Percentiles rank a stretch among this genome's conserved stretches.
Evolutionary conservation across 1,140 invertebrate genomes (phyloP).

Genomic region (Bombyx mandarina): DNA sequence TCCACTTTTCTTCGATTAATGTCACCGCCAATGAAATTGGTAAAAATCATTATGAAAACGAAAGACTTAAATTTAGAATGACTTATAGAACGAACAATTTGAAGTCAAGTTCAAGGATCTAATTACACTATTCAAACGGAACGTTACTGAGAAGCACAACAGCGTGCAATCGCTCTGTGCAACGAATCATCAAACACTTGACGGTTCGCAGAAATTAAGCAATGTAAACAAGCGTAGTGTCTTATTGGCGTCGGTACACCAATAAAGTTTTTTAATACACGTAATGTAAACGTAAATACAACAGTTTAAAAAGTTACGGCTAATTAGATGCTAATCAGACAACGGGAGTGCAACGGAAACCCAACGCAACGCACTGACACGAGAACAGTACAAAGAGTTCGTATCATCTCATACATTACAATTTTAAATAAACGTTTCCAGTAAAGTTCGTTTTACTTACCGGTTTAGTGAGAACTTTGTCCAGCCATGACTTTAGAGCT

Average conservation of each 20-base stretch:
- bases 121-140: background rate
- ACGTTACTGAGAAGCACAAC: constrained; percentile 5
- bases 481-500: constrained; percentile 45
- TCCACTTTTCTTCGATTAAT: too few relatives aligned
- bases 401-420: constrained; percentile 4
- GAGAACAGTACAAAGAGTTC: background rate
- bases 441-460: constrained; percentile 57
- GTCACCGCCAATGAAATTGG: too few relatives aligned
- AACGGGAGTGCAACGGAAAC: background rate
- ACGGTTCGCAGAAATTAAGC: constrained; percentile 23
- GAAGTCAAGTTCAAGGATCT: too few relatives aligned
- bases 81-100: too few relatives aligned
- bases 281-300: too few relatives aligned
- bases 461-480: constrained; percentile 54
- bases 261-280: too few relatives aligned
- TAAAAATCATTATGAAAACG: too few relatives aligned
- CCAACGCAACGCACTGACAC: background rate
- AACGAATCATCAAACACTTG: constrained; percentile 15
- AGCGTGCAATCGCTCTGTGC: background rate
- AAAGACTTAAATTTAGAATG: too few relatives aligned
- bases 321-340: too few relatives aligned
- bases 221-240: constrained; percentile 16
- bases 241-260: too few relatives aligned
- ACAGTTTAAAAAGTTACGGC: too few relatives aligned
- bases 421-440: constrained; percentile 43